Percentiles rank a stretch among this genome's conserved stretches.
Evolutionary conservation across 2,113 vertebrate genomes (phyloP).

Genomic region (Pygoscelis antarcticus): DNA sequence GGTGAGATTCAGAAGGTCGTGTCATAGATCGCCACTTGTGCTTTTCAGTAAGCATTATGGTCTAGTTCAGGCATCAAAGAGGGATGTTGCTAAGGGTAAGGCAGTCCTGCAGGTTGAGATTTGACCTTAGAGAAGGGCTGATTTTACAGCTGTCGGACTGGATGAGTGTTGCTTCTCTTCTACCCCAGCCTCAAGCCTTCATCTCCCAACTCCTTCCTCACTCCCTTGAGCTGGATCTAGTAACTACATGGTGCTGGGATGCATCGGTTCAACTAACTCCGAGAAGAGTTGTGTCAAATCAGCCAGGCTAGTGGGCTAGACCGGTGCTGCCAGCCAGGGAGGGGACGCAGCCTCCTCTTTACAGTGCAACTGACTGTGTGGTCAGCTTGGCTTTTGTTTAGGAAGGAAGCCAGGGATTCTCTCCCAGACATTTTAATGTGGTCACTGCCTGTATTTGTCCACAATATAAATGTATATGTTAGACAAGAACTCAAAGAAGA

Average conservation of each 20-base stretch:
- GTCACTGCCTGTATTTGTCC: neutral
- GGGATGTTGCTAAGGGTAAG: neutral
- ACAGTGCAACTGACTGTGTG: no score
- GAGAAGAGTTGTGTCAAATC: neutral
- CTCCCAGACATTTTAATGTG: neutral
- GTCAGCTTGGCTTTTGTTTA: neutral
- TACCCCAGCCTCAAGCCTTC: neutral
- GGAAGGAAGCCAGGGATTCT: neutral
- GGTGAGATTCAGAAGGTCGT: neutral
- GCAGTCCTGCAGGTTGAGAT: neutral
- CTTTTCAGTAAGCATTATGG: neutral
- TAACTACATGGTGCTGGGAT: neutral
- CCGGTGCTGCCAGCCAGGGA: neutral
- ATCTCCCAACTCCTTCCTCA: neutral
- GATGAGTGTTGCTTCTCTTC: neutral
- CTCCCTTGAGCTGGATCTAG: neutral
- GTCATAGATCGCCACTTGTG: neutral
- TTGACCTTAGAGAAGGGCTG: neutral
- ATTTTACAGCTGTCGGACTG: neutral
- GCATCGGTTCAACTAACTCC: neutral
- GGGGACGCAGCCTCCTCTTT: neutral
- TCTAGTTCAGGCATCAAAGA: neutral
- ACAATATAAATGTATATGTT: neutral
- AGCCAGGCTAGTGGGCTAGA: accelerated
- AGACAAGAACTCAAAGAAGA: neutral